Evolutionary conservation across 2,113 vertebrate species (phyloP).

Genomic region (Festucalex cinctus): DNA sequence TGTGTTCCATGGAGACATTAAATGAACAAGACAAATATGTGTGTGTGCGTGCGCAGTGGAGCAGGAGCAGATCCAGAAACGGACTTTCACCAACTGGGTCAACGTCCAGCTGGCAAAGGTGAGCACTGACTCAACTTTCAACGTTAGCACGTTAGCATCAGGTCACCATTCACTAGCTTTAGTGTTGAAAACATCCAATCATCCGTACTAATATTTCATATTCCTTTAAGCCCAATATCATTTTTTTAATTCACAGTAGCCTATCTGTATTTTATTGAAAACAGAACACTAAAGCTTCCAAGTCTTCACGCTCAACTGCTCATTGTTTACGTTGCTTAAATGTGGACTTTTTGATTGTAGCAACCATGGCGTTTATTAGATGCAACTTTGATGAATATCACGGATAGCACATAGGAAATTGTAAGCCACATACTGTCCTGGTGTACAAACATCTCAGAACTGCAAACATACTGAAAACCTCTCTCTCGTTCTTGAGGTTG

Average conservation of each 20-base stretch:
- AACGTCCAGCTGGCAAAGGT: slow-evolving; percentile 93
- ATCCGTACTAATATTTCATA: no score
- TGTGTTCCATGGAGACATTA: not conserved
- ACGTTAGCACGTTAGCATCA: not conserved
- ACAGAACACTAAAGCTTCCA: slow-evolving; percentile 10
- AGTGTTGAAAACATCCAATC: not conserved
- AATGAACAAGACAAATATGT: not conserved
- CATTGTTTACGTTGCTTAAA: not conserved
- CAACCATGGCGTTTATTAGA: not conserved
- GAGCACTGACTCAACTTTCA: slow-evolving; percentile 32
- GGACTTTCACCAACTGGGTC: slow-evolving; percentile 95
- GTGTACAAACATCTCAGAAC: not conserved
- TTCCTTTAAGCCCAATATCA: no score
- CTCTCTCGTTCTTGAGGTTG: not conserved
- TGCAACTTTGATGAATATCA: not conserved
- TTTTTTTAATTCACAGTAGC: no score
- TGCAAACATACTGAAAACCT: not conserved
- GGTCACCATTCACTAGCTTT: not conserved
- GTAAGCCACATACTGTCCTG: not conserved
- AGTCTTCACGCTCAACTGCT: not conserved
- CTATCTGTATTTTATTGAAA: slow-evolving; percentile 40
- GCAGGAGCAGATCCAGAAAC: slow-evolving; percentile 91
- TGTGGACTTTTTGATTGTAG: not conserved
- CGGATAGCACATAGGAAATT: not conserved
- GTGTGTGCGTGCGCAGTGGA: slow-evolving; percentile 71